Percentiles rank a stretch among this genome's conserved stretches.
These are phyloP conservation scores for Dasysyrphus tricinctus DNA, from an alignment of 2,888 invertebrate species.

Conservation along the genomic window DNA sequence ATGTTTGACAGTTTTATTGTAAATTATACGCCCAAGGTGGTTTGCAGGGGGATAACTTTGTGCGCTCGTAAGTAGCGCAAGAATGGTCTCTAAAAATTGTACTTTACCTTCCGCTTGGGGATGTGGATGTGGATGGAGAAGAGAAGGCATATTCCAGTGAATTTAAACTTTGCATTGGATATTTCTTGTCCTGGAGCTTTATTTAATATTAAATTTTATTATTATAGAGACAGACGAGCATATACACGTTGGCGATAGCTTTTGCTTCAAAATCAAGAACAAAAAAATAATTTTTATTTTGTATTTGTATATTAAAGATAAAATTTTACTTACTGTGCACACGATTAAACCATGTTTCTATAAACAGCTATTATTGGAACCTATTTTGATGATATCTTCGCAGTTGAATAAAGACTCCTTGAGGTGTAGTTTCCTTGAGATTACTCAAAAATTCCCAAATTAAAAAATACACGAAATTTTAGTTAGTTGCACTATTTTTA, in stretches of 20 bases:
- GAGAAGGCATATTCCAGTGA: not conserved
- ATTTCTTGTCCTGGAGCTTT: not conserved
- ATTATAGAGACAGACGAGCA: not conserved
- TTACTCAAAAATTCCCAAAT: no score
- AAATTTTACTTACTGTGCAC: no score
- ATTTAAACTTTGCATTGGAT: conserved; percentile 11
- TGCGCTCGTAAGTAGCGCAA: conserved; percentile 2
- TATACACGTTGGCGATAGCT: not conserved
- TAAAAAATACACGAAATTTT: no score
- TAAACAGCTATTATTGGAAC: no score
- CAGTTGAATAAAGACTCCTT: no score
- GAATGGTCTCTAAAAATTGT: conserved; percentile 5
- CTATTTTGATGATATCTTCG: no score
- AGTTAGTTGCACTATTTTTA: no score
- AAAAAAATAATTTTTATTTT: no score
- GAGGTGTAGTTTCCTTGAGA: no score
- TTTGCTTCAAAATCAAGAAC: not conserved
- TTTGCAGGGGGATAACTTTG: conserved; percentile 10
- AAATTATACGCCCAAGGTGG: conserved; percentile 55
- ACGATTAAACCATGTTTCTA: no score
- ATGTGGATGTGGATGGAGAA: not conserved
- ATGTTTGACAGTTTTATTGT: conserved; percentile 61
- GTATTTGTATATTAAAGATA: no score
- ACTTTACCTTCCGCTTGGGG: not conserved
- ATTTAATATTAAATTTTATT: conserved; percentile 30